Percentiles rank a stretch among this genome's conserved stretches.
Evolutionary conservation across 2,113 vertebrate species (phyloP).

Genomic region (Hippocampus mohnikei): DNA sequence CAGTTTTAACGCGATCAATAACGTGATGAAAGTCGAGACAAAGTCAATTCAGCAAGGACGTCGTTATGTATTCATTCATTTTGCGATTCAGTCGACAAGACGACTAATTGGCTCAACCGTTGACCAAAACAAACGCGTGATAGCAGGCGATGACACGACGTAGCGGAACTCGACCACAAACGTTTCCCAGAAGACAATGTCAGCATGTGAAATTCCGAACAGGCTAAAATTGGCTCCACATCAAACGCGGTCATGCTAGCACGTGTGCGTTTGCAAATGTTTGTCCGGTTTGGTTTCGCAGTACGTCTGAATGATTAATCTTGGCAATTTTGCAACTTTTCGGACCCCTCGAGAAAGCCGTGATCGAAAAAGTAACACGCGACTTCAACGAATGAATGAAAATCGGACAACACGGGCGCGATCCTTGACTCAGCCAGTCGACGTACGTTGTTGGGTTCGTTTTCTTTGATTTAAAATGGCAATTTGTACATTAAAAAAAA

Average conservation of each 20-base stretch:
- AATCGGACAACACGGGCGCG: not conserved
- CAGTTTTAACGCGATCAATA: no score
- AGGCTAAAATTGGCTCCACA: conserved; percentile 42
- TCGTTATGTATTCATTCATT: no score
- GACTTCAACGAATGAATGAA: no score
- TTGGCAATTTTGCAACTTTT: no score
- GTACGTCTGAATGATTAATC: no score
- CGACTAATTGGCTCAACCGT: no score
- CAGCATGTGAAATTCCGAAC: conserved; percentile 60
- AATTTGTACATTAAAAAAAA: no score
- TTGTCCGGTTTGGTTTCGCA: conserved; percentile 12
- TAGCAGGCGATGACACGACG: not conserved
- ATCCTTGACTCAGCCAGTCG: not conserved
- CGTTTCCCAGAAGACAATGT: conserved; percentile 45
- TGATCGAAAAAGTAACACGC: no score
- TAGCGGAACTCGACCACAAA: conserved; percentile 32
- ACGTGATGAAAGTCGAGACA: not conserved
- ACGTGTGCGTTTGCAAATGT: not conserved
- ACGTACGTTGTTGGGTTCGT: not conserved
- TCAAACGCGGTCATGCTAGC: conserved; percentile 36
- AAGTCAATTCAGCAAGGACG: not conserved
- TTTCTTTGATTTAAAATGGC: no score
- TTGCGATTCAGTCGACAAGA: no score
- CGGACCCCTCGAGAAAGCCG: no score
- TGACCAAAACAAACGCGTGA: not conserved